phyloP scores from a whole-genome alignment of 2,888 invertebrate species.

The Lycaena phlaeas region DNA sequence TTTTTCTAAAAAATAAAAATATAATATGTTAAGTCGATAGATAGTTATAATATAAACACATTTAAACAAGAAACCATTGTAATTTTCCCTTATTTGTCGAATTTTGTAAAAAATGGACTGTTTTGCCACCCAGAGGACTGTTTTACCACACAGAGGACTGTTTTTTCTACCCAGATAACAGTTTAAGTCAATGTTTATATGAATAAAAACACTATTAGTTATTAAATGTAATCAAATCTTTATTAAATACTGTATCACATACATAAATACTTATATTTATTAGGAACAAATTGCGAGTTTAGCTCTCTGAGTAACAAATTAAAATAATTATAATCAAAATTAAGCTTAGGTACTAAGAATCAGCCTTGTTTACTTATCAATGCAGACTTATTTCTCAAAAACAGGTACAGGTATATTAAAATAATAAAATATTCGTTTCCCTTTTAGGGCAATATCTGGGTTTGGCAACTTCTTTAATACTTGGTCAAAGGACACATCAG shows the following conservation, averaged over 20 bases:
- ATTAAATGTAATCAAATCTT: too few species aligned
- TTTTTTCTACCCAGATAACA: neutral
- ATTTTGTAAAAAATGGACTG: slow-evolving; percentile 4
- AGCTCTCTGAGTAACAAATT: slow-evolving; percentile 6
- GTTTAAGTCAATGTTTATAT: neutral
- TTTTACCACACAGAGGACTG: too few species aligned
- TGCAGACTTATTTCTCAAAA: slow-evolving; percentile 5
- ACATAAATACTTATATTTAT: too few species aligned
- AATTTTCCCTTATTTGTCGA: neutral
- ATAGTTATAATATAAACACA: slow-evolving; percentile 2
- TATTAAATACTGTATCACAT: too few species aligned
- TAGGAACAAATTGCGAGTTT: too few species aligned
- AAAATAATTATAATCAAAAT: slow-evolving; percentile 7
- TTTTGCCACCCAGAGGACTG: slow-evolving; percentile 5
- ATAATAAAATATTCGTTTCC: slow-evolving; percentile 19
- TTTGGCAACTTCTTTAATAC: too few species aligned
- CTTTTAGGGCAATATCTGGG: too few species aligned
- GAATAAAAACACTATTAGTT: too few species aligned
- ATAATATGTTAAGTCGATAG: slow-evolving; percentile 3
- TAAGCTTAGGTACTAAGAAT: slow-evolving; percentile 2
- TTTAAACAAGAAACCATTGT: neutral
- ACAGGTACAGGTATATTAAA: slow-evolving; percentile 5
- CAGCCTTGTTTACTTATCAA: slow-evolving; percentile 3
- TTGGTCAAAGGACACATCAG: too few species aligned
- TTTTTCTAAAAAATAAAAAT: slow-evolving; percentile 2